phyloP scores from a whole-genome alignment of 2,113 vertebrate genomes.

The Natator depressus region DNA sequence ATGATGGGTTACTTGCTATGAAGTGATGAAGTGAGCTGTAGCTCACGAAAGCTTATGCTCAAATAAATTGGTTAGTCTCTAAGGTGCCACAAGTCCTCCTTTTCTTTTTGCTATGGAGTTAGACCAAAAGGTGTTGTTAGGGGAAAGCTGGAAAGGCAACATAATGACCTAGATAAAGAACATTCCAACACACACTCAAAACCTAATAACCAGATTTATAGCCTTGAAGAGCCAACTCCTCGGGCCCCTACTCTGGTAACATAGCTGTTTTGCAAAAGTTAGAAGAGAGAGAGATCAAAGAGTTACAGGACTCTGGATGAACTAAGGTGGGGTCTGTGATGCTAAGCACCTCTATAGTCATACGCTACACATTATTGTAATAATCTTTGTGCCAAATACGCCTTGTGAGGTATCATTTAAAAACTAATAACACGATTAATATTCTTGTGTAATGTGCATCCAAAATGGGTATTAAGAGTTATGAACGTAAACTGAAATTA shows the following conservation, averaged over 20 bases:
- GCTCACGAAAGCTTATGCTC: too few relatives aligned
- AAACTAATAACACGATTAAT: neutral
- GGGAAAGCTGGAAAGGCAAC: neutral
- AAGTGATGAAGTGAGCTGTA: too few relatives aligned
- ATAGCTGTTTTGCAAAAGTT: neutral
- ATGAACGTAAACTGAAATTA: neutral
- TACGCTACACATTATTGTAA: neutral
- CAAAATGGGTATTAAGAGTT: neutral
- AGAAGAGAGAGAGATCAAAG: neutral
- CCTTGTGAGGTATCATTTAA: neutral
- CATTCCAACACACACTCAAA: neutral
- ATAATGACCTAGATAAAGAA: neutral
- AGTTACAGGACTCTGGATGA: neutral
- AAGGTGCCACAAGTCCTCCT: too few relatives aligned
- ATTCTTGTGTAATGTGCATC: neutral
- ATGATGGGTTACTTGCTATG: neutral
- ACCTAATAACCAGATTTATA: neutral
- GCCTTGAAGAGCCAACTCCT: neutral
- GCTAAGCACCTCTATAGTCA: neutral
- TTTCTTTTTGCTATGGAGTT: neutral
- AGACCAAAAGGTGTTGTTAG: neutral
- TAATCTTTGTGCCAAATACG: neutral
- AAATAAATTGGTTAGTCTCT: too few relatives aligned
- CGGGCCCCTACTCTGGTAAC: neutral
- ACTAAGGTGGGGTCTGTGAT: neutral